Conservation (phyloP, 2,888 invertebrate genomes). For the Melipona beecheii region DNA sequence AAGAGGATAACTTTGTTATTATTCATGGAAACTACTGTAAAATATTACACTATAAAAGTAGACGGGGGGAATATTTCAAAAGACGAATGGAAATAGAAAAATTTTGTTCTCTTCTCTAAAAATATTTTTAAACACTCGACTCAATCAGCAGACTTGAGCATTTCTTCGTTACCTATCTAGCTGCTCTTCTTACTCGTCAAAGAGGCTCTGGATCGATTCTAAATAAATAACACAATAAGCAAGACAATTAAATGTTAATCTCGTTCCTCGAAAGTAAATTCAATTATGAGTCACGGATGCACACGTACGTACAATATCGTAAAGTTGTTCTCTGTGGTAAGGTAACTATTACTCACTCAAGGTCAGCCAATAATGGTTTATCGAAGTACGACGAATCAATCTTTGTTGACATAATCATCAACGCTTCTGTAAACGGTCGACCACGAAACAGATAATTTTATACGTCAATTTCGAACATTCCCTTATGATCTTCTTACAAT, state of each 20-base stretch:
- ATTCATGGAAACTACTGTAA: too few relatives aligned
- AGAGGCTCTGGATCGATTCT: background rate
- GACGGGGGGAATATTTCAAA: too few relatives aligned
- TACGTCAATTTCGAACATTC: background rate
- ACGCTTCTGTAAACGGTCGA: background rate
- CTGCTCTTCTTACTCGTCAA: background rate
- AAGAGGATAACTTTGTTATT: too few relatives aligned
- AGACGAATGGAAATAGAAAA: background rate
- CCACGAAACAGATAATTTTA: background rate
- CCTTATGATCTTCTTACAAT: background rate
- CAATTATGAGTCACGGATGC: background rate
- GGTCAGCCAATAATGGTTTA: background rate
- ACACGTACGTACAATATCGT: background rate
- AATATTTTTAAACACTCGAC: background rate
- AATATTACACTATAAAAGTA: too few relatives aligned
- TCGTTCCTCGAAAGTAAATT: background rate
- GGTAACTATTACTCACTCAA: background rate
- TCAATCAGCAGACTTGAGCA: background rate
- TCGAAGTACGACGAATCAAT: background rate
- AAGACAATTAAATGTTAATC: background rate
- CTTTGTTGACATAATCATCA: background rate
- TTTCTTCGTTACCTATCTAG: background rate
- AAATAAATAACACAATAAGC: background rate
- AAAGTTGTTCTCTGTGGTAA: conserved; percentile 1
- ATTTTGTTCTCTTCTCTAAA: background rate